A percentile compares a stretch with the other conserved stretches of the same genome.
phyloP scores from a whole-genome alignment of 1,140 invertebrate species.

The Procambarus virginalis region DNA sequence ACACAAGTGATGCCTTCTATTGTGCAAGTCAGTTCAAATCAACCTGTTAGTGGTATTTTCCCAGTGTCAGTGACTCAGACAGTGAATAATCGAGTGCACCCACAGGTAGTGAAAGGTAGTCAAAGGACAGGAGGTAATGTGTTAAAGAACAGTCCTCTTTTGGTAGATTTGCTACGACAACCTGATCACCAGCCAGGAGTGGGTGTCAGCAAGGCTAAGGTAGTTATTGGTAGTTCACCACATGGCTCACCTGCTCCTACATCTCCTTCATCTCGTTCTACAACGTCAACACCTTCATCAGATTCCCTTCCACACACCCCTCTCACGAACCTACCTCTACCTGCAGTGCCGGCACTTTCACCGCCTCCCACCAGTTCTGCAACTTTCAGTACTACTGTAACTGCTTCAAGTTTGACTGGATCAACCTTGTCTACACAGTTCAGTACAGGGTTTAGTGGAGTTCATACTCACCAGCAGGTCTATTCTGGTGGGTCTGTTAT shows the following conservation, averaged over 20 bases:
- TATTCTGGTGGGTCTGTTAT: constrained; percentile 70
- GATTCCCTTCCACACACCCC: constrained; percentile 63
- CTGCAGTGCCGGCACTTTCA: constrained; percentile 61
- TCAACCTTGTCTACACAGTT: constrained; percentile 33
- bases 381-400: constrained; percentile 39
- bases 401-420: constrained; percentile 10
- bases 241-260: constrained; percentile 60
- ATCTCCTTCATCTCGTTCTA: constrained; percentile 60
- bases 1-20: constrained; percentile 45
- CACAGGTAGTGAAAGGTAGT: constrained; percentile 29
- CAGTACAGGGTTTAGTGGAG: constrained; percentile 46
- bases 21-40: constrained; percentile 53
- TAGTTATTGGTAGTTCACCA: constrained; percentile 40
- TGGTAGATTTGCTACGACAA: constrained; percentile 68
- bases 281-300: constrained; percentile 61
- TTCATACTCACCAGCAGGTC: constrained; percentile 69
- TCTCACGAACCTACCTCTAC: constrained; percentile 59
- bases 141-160: constrained; percentile 67
- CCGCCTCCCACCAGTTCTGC: constrained; percentile 48
- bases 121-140: constrained; percentile 58
- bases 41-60: constrained; percentile 36
- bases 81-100: constrained; percentile 32
- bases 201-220: constrained; percentile 42
- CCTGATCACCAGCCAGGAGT: constrained; percentile 61
- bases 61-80: constrained; percentile 51